Conservation (phyloP, 2,113 vertebrate genomes). For the Podilymbus podiceps region DNA sequence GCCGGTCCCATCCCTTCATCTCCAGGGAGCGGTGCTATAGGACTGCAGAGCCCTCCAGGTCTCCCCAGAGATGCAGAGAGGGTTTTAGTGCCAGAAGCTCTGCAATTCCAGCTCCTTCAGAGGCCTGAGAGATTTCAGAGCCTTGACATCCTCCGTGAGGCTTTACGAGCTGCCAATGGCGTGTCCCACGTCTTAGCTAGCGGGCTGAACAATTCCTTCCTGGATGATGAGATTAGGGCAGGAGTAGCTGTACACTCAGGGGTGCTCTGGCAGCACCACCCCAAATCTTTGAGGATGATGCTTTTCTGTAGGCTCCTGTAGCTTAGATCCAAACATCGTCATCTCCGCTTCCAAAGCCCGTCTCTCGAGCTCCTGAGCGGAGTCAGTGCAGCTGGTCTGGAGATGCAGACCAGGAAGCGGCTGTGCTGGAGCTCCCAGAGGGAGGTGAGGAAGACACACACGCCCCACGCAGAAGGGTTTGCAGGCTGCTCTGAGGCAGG, state of each 20-base stretch:
- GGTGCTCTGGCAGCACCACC: not conserved
- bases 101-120: not conserved
- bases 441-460: not conserved
- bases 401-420: not conserved
- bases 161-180: not conserved
- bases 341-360: not conserved
- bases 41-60: not conserved
- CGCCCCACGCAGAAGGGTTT: accelerated
- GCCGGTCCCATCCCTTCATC: not conserved
- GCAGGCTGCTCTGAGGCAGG: not conserved
- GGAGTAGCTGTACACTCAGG: not conserved
- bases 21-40: constrained; percentile 47
- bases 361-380: not conserved
- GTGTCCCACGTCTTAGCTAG: not conserved
- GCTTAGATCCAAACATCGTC: not conserved
- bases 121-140: not conserved
- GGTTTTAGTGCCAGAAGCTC: not conserved
- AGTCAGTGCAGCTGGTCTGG: not conserved
- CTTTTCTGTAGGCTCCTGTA: not conserved
- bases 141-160: not conserved
- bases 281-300: not conserved
- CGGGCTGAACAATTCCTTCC: not conserved
- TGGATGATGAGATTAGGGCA: not conserved
- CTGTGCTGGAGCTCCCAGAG: not conserved
- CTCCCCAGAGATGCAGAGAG: not conserved